Percentiles rank a stretch among this genome's conserved stretches.
Evolutionary conservation across 2,797 vertebrate species (phyloP).

Genomic region (Pitangus sulphuratus): DNA sequence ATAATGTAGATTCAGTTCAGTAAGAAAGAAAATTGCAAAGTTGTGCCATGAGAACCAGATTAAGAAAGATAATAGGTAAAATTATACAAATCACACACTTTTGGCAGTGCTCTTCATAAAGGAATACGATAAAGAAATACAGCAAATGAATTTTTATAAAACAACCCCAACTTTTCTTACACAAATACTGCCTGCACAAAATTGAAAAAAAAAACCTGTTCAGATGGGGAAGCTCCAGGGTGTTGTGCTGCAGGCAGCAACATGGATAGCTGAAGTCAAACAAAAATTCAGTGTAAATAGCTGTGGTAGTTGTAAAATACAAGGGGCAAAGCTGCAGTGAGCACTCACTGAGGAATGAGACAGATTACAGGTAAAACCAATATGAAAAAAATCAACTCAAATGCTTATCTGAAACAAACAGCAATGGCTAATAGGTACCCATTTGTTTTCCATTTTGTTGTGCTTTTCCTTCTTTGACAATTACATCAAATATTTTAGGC

Average conservation of each 20-base stretch:
- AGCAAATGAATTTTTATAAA: not conserved
- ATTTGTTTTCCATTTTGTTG: not conserved
- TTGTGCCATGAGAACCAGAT: slow-evolving; percentile 10
- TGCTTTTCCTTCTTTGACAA: not conserved
- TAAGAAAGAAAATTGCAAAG: slow-evolving; percentile 48
- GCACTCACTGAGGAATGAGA: not conserved
- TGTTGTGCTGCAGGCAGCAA: not conserved
- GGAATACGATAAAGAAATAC: not conserved
- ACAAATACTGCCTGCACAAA: not conserved
- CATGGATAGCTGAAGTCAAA: not conserved
- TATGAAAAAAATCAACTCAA: not conserved
- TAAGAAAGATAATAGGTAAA: slow-evolving; percentile 26
- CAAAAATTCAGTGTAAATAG: not conserved
- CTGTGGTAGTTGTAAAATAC: not conserved
- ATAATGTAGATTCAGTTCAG: slow-evolving; percentile 44
- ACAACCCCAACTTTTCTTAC: not conserved
- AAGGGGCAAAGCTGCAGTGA: not conserved
- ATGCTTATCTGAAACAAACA: not conserved
- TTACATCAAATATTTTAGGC: not conserved
- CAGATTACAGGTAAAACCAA: not conserved
- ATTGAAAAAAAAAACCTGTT: not conserved
- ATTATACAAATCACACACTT: slow-evolving; percentile 25
- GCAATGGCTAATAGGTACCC: not conserved
- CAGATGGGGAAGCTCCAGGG: not conserved
- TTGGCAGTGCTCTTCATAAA: slow-evolving; percentile 1